phyloP scores from a whole-genome alignment of 2,888 invertebrate genomes.

The Himalopsyche anomala region DNA sequence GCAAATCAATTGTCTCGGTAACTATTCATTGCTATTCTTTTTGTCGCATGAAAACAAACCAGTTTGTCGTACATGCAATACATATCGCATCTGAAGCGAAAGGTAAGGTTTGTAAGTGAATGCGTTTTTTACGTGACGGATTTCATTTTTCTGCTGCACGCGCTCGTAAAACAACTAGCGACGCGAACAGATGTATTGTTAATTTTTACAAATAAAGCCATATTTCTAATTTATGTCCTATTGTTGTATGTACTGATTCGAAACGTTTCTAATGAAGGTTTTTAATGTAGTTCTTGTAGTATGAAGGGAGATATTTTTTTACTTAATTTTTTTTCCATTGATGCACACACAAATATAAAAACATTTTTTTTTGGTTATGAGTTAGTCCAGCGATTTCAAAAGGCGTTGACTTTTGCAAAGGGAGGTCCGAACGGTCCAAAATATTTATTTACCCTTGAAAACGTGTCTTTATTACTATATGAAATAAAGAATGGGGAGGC shows the following conservation, averaged over 20 bases:
- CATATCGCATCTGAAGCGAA: not conserved
- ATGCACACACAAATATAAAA: too few relatives aligned
- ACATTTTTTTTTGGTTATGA: too few relatives aligned
- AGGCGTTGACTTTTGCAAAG: too few relatives aligned
- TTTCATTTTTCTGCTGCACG: constrained; percentile 17
- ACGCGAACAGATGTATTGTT: not conserved
- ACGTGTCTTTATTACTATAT: too few relatives aligned
- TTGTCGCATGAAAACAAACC: not conserved
- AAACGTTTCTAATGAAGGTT: not conserved
- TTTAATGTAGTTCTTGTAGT: not conserved
- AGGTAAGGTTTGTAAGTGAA: not conserved
- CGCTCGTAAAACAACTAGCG: not conserved
- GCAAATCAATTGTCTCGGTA: too few relatives aligned
- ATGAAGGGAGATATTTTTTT: too few relatives aligned
- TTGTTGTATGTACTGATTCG: not conserved
- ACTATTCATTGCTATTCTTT: not conserved
- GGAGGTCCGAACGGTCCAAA: too few relatives aligned
- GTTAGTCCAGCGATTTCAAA: too few relatives aligned
- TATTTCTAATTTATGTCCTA: not conserved
- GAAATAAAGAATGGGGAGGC: too few relatives aligned
- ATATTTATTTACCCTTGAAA: too few relatives aligned
- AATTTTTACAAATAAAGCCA: not conserved
- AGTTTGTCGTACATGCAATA: too few relatives aligned
- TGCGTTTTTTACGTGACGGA: constrained; percentile 40
- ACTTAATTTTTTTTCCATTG: too few relatives aligned